Percentiles rank a stretch among this genome's conserved stretches.
phyloP scores from a whole-genome alignment of 1,140 invertebrate genomes.

The Temnothorax longispinosus region DNA sequence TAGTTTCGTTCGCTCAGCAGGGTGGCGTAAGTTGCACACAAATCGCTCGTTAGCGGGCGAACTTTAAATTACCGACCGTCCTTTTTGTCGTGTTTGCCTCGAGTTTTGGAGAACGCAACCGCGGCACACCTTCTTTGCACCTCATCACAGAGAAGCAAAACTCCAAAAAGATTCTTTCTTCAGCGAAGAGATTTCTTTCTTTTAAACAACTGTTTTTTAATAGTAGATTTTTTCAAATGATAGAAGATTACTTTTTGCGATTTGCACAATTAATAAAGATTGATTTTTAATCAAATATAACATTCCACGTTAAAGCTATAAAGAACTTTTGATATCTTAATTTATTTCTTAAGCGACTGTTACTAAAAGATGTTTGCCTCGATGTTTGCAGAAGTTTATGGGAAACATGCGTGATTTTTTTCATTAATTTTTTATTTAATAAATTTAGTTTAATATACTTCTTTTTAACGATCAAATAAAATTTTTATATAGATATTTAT shows the following conservation, averaged over 20 bases:
- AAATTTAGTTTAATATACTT: neutral
- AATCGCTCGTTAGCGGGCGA: slow-evolving; percentile 38
- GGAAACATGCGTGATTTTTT: neutral
- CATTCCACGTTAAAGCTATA: neutral
- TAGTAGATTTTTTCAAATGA: neutral
- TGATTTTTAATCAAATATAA: neutral
- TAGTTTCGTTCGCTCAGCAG: slow-evolving; percentile 2
- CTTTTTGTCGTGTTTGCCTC: slow-evolving; percentile 20
- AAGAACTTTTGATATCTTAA: neutral
- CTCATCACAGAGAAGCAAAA: neutral
- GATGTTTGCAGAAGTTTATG: neutral
- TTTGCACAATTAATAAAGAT: neutral
- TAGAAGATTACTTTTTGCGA: neutral
- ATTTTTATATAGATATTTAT: neutral
- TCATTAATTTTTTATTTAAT: neutral
- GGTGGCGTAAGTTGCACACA: slow-evolving; percentile 6
- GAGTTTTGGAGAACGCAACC: slow-evolving; percentile 45
- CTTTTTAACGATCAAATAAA: neutral
- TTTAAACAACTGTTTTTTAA: neutral
- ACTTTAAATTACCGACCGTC: slow-evolving; percentile 41
- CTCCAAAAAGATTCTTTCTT: neutral
- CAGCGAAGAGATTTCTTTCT: neutral
- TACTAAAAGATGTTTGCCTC: neutral
- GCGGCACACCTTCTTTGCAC: slow-evolving; percentile 9
- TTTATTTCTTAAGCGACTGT: neutral